Evolutionary conservation across 2,797 vertebrate genomes (phyloP), one percentile per base, ranked within the genome.

Genomic region (Rhinophrynus dorsalis): DNA sequence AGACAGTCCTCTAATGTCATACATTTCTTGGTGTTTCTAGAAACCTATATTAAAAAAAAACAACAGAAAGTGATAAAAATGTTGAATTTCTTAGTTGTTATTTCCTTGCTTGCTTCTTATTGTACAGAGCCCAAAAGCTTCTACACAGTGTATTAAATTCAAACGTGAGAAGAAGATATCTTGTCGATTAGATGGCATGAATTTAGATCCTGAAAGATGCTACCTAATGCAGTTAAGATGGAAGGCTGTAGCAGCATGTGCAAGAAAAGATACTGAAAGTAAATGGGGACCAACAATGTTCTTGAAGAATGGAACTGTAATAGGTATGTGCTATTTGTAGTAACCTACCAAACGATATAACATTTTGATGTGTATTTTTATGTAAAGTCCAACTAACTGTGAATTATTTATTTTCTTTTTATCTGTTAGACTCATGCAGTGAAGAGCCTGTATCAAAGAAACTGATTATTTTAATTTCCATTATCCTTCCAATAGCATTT

Each of bases 201-300:
- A 57, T 3, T 13, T 72, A 8, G 42, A 72, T 57, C 42, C 17
- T 18, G 68, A 72, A 3, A 72, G 58, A 29, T 72, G 68, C 27
- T 64, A 40, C 33, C 7, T 38, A 15, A 38, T 29, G 2, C 37
- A 27, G 17, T 6, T 57, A 29, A 6, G 18, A 48, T 50, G 57
- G 23, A 7, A 20, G 40, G 18, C 5, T 21, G 0, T 2, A 6
- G 2, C 13, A 0, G 1, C 0, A 0, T 64, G 60, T 72, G 12
- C 10, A 7, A 0, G 1, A 3, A 2, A n/a, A 1, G 1, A 3
- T 13, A 1, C 1, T 13, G 17, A 38, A 30, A 64, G 68, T 50
- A 18, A 48, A 5, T 72, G 68, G 68, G 47, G 68, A 6, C 7
- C n/a, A 6, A 23, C 2, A 6, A 42, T 58, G 21, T 57, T 47